Base-by-base conservation (phyloP, 2,888 invertebrate genomes). In the Erannis defoliaria region DNA sequence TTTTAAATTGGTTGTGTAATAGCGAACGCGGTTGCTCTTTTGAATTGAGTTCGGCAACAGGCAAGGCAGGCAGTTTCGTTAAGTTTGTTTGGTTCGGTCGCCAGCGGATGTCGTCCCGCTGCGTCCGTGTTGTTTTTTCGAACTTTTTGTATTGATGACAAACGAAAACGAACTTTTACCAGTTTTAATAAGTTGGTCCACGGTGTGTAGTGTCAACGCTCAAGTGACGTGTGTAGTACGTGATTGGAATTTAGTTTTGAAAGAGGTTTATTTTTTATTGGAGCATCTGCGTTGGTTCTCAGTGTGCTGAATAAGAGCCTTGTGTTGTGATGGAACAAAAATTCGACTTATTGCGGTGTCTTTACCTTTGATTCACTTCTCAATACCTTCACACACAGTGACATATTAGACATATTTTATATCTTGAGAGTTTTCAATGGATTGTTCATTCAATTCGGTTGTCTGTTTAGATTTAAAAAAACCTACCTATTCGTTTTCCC, bases 1-100 rank as follows among this genome's bases (percentile, higher is more conserved):
- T 78, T 84, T 81, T 21, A 76, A 86, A 73, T 85, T 67, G 71
- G 78, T 73, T 55, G 86, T 72, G 53, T 88, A 80, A 76, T 82
- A 84, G 77, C 10, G 53, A 23, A 45, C 59, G 48, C 37, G 50
- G 49, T 46, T 50, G 37, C 45, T 51, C 43, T 51, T 59, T 67
- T 51, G 62, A 64, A 66, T 49, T 45, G 55, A 59, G 29, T 49
- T n/a, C 26, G 35, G 45, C 54, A 55, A 54, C 63, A 66, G 64
- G 72, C 77, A 74, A 74, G 72, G 9, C 26, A 23, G 6, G 9
- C 71, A 10, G 5, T 2, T 23, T 23, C n/a, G 66, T 71, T 85
- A 84, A 86, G 89, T 89, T 89, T 84, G 88, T 87, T 85, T 85
- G 83, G 80, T 74, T 81, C 85, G 82, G 79, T 82, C 81, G 81